phyloP scores from a whole-genome alignment of 2,113 vertebrate species.

The Poeciliopsis prolifica region DNA sequence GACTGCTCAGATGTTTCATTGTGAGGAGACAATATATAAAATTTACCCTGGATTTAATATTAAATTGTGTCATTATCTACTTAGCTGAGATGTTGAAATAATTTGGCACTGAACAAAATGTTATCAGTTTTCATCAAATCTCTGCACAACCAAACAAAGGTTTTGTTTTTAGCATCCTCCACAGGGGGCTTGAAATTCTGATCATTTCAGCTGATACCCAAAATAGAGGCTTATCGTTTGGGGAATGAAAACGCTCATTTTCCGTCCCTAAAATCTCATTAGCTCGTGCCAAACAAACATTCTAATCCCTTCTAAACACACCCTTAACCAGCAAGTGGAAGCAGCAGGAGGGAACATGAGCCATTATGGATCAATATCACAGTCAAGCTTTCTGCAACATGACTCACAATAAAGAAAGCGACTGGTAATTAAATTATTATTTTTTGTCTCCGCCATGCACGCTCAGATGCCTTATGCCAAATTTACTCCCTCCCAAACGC shows the following conservation, averaged over 20 bases:
- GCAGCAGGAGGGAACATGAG: slow-evolving; percentile 33
- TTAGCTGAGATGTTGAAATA: neutral
- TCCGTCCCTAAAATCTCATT: slow-evolving; percentile 54
- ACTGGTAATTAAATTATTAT: slow-evolving; percentile 67
- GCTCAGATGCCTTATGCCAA: slow-evolving; percentile 22
- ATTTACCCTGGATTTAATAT: neutral
- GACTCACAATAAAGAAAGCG: slow-evolving; percentile 60
- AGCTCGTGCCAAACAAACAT: slow-evolving; percentile 54
- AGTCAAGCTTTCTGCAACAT: slow-evolving; percentile 58
- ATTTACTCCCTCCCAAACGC: slow-evolving; percentile 43
- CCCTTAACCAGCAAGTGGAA: slow-evolving; percentile 5
- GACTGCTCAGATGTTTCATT: too few relatives aligned
- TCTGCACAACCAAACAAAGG: slow-evolving; percentile 1
- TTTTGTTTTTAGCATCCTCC: slow-evolving; percentile 1
- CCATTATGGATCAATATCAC: slow-evolving; percentile 60
- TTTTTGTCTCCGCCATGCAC: slow-evolving; percentile 42
- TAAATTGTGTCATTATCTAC: neutral
- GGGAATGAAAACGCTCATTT: slow-evolving; percentile 40
- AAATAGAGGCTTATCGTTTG: slow-evolving; percentile 42
- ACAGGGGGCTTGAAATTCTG: neutral
- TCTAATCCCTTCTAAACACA: slow-evolving; percentile 47
- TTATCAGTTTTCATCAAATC: slow-evolving; percentile 17
- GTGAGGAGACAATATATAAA: too few relatives aligned
- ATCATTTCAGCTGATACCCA: slow-evolving; percentile 10
- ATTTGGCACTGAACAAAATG: neutral